These are phyloP conservation scores for Corythaixoides concolor DNA, from an alignment of 2,113 vertebrate species.

Conservation along the genomic window DNA sequence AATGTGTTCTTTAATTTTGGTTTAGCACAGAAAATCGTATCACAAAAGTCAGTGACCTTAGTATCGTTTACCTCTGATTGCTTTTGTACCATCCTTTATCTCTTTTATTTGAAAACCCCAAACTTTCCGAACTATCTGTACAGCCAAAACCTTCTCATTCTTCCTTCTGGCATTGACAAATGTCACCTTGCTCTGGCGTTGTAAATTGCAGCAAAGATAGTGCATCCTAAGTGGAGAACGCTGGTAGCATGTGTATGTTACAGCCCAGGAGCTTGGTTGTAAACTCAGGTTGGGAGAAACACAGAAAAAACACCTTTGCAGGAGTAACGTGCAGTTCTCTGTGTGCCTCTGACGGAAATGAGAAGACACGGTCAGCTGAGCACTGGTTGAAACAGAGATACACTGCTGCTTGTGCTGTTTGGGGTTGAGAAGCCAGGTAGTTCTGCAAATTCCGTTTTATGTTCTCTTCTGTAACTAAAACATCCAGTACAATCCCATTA, in stretches of 20 bases:
- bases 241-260: rapidly evolving
- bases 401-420: not conserved
- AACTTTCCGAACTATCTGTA: not conserved
- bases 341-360: not conserved
- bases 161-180: not conserved
- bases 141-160: not conserved
- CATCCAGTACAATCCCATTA: not conserved
- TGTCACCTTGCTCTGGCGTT: not conserved
- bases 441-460: not conserved
- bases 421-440: not conserved
- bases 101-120: not conserved
- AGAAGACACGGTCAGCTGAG: not conserved
- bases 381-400: not conserved
- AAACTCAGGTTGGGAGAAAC: not conserved
- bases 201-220: not conserved
- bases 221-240: not conserved
- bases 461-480: not conserved
- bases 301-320: not conserved
- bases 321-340: not conserved
- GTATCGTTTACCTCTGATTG: not conserved
- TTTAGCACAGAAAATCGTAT: not conserved
- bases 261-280: not conserved
- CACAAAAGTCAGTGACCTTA: not conserved
- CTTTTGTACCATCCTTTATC: not conserved
- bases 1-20: not conserved